A percentile compares a stretch with the other conserved stretches of the same genome.
Conservation (phyloP, 1,140 invertebrate species). For the Nephila pilipes region DNA sequence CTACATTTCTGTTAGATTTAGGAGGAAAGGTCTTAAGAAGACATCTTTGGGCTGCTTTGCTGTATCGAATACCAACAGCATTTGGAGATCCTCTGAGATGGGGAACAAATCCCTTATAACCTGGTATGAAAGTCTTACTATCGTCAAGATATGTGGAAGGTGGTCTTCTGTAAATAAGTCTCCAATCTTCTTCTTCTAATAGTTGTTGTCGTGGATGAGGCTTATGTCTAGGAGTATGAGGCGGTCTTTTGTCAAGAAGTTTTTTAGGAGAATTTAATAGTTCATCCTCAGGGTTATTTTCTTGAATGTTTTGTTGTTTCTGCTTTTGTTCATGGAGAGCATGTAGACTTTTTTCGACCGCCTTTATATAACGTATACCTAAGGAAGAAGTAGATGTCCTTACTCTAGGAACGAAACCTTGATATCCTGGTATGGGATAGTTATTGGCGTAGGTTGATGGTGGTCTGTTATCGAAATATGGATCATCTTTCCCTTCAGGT, state of each 20-base stretch:
- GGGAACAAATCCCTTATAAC: conserved; percentile 65
- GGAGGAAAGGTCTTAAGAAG: neutral
- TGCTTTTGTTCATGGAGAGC: conserved; percentile 55
- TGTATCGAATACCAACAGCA: conserved; percentile 66
- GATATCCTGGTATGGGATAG: conserved; percentile 71
- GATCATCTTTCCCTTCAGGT: conserved; percentile 45
- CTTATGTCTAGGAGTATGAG: conserved; percentile 70
- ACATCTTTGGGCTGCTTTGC: conserved; percentile 64
- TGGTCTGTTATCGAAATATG: conserved; percentile 71
- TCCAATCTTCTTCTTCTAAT: conserved; percentile 67
- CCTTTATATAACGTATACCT: conserved; percentile 71
- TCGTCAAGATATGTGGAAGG: conserved; percentile 61
- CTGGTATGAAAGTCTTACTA: conserved; percentile 61
- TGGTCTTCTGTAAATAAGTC: conserved; percentile 65
- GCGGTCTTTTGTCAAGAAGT: conserved; percentile 61
- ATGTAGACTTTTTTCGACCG: conserved; percentile 65
- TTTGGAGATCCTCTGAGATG: conserved; percentile 63
- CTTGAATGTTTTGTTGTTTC: neutral
- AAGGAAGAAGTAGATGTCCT: conserved; percentile 68
- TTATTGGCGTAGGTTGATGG: conserved; percentile 71
- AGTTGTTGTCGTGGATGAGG: conserved; percentile 47
- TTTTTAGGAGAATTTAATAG: conserved; percentile 53
- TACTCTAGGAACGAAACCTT: conserved; percentile 71
- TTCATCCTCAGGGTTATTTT: conserved; percentile 14
- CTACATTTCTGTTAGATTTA: neutral